These are phyloP conservation scores for Microcebus lehilahytsara DNA, from an alignment of 2,113 vertebrate species.

Conservation along the genomic window DNA sequence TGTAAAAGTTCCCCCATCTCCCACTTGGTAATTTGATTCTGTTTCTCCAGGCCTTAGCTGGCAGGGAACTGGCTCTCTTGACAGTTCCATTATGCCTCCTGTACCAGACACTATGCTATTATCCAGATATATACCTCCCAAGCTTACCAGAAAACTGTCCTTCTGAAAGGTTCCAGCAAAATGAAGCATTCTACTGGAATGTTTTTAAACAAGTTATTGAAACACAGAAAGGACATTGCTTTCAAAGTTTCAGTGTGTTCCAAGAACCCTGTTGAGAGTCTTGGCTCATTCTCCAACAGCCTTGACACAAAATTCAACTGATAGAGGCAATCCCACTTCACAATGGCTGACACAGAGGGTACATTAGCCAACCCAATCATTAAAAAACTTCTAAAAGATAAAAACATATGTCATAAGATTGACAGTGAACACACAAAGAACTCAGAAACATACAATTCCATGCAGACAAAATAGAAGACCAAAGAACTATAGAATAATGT, in stretches of 20 bases:
- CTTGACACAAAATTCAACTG: slow-evolving; percentile 25
- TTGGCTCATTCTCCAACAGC: slow-evolving; percentile 40
- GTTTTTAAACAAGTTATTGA: slow-evolving; percentile 51
- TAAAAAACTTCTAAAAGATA: slow-evolving; percentile 19
- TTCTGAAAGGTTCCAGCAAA: slow-evolving; percentile 54
- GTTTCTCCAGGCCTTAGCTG: neutral
- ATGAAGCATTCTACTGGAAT: slow-evolving; percentile 46
- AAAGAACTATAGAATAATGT: neutral
- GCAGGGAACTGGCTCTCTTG: neutral
- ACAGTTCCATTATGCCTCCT: neutral
- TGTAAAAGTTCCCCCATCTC: neutral
- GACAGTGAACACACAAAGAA: neutral
- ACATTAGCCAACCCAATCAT: neutral
- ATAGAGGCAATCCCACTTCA: neutral
- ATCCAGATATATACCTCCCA: slow-evolving; percentile 53
- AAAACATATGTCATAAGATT: neutral
- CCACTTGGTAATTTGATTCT: neutral
- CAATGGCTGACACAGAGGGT: neutral
- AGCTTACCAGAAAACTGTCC: slow-evolving; percentile 42
- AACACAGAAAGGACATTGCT: slow-evolving; percentile 55
- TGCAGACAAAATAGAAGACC: neutral
- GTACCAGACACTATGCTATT: neutral
- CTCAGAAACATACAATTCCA: neutral
- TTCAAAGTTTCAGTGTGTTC: slow-evolving; percentile 50
- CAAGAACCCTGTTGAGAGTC: slow-evolving; percentile 40